A percentile compares a stretch with the other conserved stretches of the same genome.
Evolutionary conservation across 1,140 invertebrate species (phyloP).

Genomic region (Schlechtendalia chinensis): DNA sequence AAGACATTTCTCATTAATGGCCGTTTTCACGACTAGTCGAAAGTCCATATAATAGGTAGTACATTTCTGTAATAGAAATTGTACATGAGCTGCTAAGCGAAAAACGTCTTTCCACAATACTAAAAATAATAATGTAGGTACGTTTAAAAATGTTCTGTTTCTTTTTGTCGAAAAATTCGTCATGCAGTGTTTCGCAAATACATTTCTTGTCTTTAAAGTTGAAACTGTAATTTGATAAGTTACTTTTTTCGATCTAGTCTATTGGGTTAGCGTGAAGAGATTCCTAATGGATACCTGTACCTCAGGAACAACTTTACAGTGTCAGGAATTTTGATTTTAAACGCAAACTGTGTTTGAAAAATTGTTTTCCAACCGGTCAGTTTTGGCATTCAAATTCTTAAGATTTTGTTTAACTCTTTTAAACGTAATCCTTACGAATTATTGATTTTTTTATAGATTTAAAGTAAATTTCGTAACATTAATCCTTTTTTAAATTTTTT

Average conservation of each 20-base stretch:
- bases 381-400: conserved; percentile 19
- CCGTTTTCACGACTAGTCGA: too few relatives aligned
- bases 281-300: conserved; percentile 29
- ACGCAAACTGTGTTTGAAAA: too few relatives aligned
- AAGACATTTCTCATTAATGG: too few relatives aligned
- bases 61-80: too few relatives aligned
- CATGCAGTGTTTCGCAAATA: neutral
- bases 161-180: neutral
- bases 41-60: too few relatives aligned
- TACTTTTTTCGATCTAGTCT: conserved; percentile 31
- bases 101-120: too few relatives aligned
- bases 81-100: too few relatives aligned
- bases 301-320: conserved; percentile 43
- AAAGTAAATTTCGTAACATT: neutral
- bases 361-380: conserved; percentile 26
- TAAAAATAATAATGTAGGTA: too few relatives aligned
- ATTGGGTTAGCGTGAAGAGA: conserved; percentile 4
- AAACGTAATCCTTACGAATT: neutral
- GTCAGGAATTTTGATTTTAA: conserved; percentile 43
- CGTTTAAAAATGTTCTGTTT: neutral
- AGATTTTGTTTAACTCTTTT: conserved; percentile 41
- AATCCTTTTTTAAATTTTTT: too few relatives aligned
- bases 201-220: neutral
- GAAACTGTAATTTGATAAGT: conserved; percentile 41
- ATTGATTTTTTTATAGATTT: neutral